Evolutionary conservation across 2,797 vertebrate species (phyloP), one percentile per base, ranked within the genome.

Genomic region (Tympanoctomys barrerae): DNA sequence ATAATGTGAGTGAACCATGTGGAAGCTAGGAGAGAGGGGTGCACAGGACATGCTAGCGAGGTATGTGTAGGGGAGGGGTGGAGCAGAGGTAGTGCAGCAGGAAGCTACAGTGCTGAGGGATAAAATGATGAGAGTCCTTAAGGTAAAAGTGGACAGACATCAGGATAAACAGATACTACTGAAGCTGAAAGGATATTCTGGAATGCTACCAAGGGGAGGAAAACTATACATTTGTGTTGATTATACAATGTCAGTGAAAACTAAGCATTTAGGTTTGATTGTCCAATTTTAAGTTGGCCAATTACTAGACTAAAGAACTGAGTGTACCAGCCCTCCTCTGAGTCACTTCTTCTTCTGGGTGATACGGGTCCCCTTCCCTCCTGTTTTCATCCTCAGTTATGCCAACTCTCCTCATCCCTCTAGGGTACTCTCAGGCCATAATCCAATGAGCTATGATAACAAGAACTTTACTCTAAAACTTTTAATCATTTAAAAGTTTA

Each of bases 41-140:
- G 4, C 19, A 14, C 54, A 81, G 78, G 42, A 54, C 6, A 13
- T 28, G 46, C 10, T 4, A 11, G 7, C 16, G 2, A 12, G 28
- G 49, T 5, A 42, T 11, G 18, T 16, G 18, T 18, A 22, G 0
- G 19, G 21, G 24, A 24, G 42, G n/a, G 57, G 11, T 5, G 14
- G 46, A 42, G 12, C 4, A 54, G 6, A 70, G 36, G 21, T 19
- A 21, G 46, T 52, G 42, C 16, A 57, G 1, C 0, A 7, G 24
- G 26, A 4, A 36, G 11, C 2, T 24, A 1, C 4, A 75, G 7
- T 0, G 0, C 28, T 75, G 28, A 78, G 14, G 66, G 54, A 46
- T 24, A 91, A 31, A 64, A 33, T 19, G 22, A 0, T 7, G 0
- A 73, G 12, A 77, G 7, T 31, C 5, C 31, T 68, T n/a, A n/a